phyloP scores from a whole-genome alignment of 35 echinoderm and acorn worm species.

The Ophiothrix spiculata region DNA sequence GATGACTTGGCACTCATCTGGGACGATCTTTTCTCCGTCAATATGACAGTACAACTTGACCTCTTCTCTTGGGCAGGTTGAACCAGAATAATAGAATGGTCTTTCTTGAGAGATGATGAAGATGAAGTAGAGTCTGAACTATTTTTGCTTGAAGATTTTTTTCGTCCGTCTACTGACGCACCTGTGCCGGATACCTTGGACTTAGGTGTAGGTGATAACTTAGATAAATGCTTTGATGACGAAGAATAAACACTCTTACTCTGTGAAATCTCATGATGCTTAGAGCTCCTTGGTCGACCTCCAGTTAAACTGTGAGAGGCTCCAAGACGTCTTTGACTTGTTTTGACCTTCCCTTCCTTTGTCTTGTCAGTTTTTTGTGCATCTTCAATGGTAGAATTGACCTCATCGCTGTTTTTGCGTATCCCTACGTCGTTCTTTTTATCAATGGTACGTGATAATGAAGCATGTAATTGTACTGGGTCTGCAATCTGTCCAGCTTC shows the following conservation, averaged over 20 bases:
- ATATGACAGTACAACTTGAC: not conserved
- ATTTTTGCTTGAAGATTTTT: too few species aligned
- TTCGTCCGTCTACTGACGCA: not conserved
- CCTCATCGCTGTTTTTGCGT: too few species aligned
- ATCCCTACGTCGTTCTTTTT: too few species aligned
- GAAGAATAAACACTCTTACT: not conserved
- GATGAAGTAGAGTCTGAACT: not conserved
- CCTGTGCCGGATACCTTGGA: not conserved
- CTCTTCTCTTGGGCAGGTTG: not conserved
- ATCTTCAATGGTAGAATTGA: too few species aligned
- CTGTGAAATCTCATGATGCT: not conserved
- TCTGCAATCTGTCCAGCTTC: too few species aligned
- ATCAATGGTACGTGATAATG: too few species aligned
- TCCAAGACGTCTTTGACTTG: too few species aligned
- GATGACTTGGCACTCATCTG: not conserved
- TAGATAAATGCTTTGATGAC: not conserved
- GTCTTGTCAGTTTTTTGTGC: too few species aligned
- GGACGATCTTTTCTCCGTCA: not conserved
- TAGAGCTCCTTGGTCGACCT: too few species aligned
- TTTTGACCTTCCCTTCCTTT: too few species aligned
- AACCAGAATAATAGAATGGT: not conserved
- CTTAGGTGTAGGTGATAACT: not conserved
- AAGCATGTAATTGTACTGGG: too few species aligned
- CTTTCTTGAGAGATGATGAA: not conserved
- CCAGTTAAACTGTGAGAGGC: too few species aligned